phyloP scores from a whole-genome alignment of 2,888 invertebrate species.

The Agriotes lineatus region DNA sequence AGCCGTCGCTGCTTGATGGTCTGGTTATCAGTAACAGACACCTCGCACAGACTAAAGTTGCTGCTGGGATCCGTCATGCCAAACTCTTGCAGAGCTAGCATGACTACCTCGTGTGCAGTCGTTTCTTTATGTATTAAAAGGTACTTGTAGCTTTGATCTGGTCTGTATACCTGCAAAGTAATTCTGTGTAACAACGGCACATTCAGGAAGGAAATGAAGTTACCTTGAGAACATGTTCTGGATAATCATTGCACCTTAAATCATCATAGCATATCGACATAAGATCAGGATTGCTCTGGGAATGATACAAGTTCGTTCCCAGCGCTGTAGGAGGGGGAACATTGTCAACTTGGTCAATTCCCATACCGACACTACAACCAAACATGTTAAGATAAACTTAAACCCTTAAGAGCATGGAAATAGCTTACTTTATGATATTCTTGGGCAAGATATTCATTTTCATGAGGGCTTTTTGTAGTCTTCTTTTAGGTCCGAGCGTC shows the following conservation, averaged over 20 bases:
- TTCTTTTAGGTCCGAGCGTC: slow-evolving; percentile 88
- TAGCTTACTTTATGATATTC: slow-evolving; percentile 74
- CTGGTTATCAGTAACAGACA: slow-evolving; percentile 94
- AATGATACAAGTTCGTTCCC: slow-evolving; percentile 81
- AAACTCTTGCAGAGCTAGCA: slow-evolving; percentile 96
- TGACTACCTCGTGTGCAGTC: slow-evolving; percentile 92
- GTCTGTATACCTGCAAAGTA: slow-evolving; percentile 78
- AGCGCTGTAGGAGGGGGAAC: slow-evolving; percentile 68
- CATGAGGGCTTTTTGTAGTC: slow-evolving; percentile 86
- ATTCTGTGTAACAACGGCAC: slow-evolving; percentile 1
- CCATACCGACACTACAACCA: slow-evolving; percentile 65
- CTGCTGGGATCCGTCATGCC: slow-evolving; percentile 95
- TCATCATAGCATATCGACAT: slow-evolving; percentile 87
- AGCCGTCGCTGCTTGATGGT: slow-evolving; percentile 96
- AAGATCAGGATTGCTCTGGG: slow-evolving; percentile 91
- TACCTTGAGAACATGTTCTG: slow-evolving; percentile 95
- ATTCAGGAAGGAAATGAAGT: slow-evolving; percentile 6
- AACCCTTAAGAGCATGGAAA: slow-evolving; percentile 60
- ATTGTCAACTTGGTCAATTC: slow-evolving; percentile 76
- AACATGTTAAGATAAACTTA: slow-evolving; percentile 47
- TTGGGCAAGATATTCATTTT: slow-evolving; percentile 92
- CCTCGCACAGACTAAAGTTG: slow-evolving; percentile 95
- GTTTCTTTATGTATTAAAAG: slow-evolving; percentile 95
- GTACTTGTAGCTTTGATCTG: slow-evolving; percentile 98
- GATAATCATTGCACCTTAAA: slow-evolving; percentile 84